Evolutionary conservation across 2,113 vertebrate species (phyloP), one percentile per base, ranked within the genome.

Genomic region (Rhea americana): DNA sequence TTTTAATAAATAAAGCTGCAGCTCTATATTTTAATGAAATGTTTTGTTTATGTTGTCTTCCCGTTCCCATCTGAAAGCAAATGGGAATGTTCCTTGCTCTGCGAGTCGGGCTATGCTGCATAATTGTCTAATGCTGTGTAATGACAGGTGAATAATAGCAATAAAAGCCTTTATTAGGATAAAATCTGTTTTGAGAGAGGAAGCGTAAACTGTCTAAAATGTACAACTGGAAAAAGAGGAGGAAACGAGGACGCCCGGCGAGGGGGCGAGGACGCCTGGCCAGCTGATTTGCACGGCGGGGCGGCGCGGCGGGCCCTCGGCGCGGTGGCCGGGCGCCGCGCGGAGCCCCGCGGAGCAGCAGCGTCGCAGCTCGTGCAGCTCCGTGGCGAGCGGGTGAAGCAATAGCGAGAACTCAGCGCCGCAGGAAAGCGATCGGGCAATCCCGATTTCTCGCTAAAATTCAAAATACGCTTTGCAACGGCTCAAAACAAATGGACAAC

Each of bases 111-210:
- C 93, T 96, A 91, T 17, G 58, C 89, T 93, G 80, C 80, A 87
- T 97, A 95, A 97, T 97, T 97, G 94, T 96, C 95, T 97, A 96
- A 95, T 95, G 94, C 84, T n/a, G 2, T 95, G 95, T 95, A 97
- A 97, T 96, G 97, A 97, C 97, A 97, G 96, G 97, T 94, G 96
- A 95, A 97, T 96, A 97, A 97, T 94, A 87, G 94, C 93, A 96
- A 97, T 96, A 96, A 96, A 95, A 97, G 93, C 94, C 92, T 97
- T 96, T 95, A 97, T 96, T 96, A 97, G 96, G 94, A 86, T 92
- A 94, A 96, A 97, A 93, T 96, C 94, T 97, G 96, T 97, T 97
- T 96, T 97, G 94, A 97, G 96, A 96, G 78, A 83, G 67, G 68
- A 94, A 97, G 95, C 4, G 3, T 95, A 95, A 96, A 94, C 94